Conservation (phyloP, 35 echinoderm and acorn worm genomes). For the Amphiura filiformis region DNA sequence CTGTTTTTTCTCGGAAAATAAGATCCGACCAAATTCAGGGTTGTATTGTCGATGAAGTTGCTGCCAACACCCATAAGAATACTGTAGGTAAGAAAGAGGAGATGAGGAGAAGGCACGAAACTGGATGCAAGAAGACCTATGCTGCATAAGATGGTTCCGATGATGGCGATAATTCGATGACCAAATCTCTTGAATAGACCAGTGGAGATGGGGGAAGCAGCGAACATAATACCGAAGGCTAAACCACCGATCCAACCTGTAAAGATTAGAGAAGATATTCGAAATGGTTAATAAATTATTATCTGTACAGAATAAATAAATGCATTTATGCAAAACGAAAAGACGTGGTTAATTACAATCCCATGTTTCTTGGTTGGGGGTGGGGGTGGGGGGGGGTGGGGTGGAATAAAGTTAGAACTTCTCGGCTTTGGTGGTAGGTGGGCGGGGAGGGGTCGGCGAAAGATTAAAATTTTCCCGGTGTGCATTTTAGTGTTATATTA, state of each 20-base stretch:
- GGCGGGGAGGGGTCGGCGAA: no score
- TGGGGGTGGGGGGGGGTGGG: no score
- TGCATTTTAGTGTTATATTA: no score
- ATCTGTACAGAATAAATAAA: neutral
- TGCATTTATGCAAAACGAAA: no score
- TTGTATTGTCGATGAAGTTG: conserved; percentile 93
- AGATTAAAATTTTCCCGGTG: no score
- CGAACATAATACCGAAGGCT: conserved; percentile 91
- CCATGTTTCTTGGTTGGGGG: no score
- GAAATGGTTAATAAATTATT: neutral
- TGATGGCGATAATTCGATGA: conserved; percentile 71
- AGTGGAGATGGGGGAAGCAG: conserved; percentile 84
- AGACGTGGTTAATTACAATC: no score
- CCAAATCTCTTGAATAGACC: conserved; percentile 97
- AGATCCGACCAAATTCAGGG: conserved; percentile 78
- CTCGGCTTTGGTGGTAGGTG: no score
- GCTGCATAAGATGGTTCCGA: conserved; percentile 72
- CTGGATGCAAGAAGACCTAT: conserved; percentile 68
- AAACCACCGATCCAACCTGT: conserved; percentile 96
- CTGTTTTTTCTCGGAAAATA: conserved; percentile 98
- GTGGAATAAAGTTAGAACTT: no score
- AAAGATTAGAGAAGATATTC: conserved; percentile 14
- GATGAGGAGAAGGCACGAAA: conserved; percentile 64
- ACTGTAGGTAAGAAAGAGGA: conserved; percentile 90
- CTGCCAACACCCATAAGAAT: conserved; percentile 79